Base-by-base conservation (phyloP, 2,113 vertebrate species). In the Lamprotornis superbus region DNA sequence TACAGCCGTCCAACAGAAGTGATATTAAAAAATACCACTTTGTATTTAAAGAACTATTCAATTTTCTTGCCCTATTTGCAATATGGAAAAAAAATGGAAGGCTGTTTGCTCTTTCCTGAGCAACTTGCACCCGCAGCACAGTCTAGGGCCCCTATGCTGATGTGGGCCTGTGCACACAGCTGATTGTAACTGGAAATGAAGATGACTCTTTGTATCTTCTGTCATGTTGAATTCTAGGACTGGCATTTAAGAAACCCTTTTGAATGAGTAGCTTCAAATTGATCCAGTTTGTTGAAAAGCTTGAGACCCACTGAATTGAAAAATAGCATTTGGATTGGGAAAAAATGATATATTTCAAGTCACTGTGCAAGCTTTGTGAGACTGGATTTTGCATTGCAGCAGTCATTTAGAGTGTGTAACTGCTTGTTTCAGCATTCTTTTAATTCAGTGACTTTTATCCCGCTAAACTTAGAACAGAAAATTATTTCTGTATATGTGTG, bases 181-280 rank as follows among this genome's bases (percentile, higher is more conserved):
- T 90, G 94, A 92, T 93, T 95, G 82, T 89, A 87, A 86, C 65
- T 94, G 81, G 60, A 91, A 94, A 92, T 93, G 70, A 83, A 93
- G 81, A 90, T 93, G 90, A 96, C 83, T 97, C 86, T 93, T 88
- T 93, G 79, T 94, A 83, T 96, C 42, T 93, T 95, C 86, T 97
- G 87, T 97, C 85, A 90, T 69, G 83, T 79, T 76, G 67, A 76
- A 93, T 96, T 95, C 83, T 86, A 83, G 65, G 90, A 91, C 59
- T 94, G 85, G 69, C 73, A 86, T 81, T 95, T 94, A 97, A 94
- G 57, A 92, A 94, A 55, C 57, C 23, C 73, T 93, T 96, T 94
- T 97, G 96, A 97, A 96, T 97, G 92, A 96, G 64, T 96, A 91
- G 91, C 92, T 98, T 98, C 94, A 97, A 97, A 97, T 94, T 97